A percentile compares a stretch with the other conserved stretches of the same genome.
Conservation (phyloP, 2,113 vertebrate species). For the Condylura cristata region DNA sequence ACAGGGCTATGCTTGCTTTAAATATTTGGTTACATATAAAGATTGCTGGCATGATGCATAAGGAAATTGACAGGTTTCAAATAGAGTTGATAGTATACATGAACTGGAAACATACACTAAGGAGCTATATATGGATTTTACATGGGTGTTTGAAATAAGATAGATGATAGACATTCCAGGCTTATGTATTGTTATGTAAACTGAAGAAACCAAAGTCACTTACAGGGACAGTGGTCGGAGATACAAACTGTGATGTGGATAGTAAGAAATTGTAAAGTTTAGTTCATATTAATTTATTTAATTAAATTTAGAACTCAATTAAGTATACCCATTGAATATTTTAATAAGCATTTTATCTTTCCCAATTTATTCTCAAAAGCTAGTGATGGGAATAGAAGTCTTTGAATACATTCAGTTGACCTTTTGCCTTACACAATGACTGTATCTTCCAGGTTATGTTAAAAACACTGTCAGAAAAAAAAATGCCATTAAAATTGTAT, state of each 20-base stretch:
- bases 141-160: neutral
- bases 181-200: neutral
- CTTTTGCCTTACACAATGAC: neutral
- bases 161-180: neutral
- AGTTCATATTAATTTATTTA: too few species aligned
- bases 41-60: neutral
- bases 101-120: neutral
- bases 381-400: neutral
- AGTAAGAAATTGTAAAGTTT: neutral
- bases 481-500: neutral
- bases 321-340: neutral
- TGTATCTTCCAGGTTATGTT: neutral
- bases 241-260: neutral
- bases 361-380: neutral
- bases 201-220: neutral
- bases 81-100: neutral
- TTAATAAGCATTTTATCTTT: neutral
- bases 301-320: neutral
- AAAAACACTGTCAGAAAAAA: slow-evolving; percentile 24
- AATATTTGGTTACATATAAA: neutral
- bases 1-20: neutral
- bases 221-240: neutral
- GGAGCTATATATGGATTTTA: neutral
- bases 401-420: neutral
- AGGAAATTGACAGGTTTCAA: neutral